Conservation (phyloP, 2,113 vertebrate genomes). For the Notothenia coriiceps region DNA sequence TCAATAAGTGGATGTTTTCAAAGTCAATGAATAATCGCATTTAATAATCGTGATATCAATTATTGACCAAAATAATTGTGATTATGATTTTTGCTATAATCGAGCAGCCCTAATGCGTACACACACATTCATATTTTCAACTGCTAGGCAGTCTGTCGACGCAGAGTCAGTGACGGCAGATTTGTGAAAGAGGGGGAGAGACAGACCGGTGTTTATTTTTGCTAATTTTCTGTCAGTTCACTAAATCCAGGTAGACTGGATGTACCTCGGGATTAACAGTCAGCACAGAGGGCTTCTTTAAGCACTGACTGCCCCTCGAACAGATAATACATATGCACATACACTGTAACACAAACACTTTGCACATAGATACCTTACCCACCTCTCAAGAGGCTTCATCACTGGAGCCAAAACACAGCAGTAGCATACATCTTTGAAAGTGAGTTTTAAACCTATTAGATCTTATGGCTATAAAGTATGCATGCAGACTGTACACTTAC, state of each 20-base stretch:
- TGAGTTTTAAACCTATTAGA: conserved; percentile 72
- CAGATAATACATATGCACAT: conserved; percentile 38
- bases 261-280: conserved; percentile 52
- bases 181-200: conserved; percentile 50
- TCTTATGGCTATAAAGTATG: conserved; percentile 68
- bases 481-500: conserved; percentile 60
- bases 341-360: conserved; percentile 28
- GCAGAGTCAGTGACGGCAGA: conserved; percentile 51
- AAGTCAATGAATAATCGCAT: too few relatives aligned
- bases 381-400: conserved; percentile 74
- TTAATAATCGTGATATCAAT: too few relatives aligned
- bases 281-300: conserved; percentile 33
- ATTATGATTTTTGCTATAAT: too few relatives aligned
- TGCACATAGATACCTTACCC: conserved; percentile 48
- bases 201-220: conserved; percentile 58
- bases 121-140: conserved; percentile 43
- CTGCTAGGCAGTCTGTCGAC: conserved; percentile 57
- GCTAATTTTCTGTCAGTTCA: conserved; percentile 61
- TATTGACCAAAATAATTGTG: too few relatives aligned
- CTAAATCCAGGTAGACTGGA: conserved; percentile 39
- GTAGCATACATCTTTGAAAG: conserved; percentile 77
- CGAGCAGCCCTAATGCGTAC: not conserved
- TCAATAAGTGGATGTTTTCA: too few relatives aligned
- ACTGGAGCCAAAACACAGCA: conserved; percentile 70
- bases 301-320: conserved; percentile 40